Conservation (phyloP, 2,888 invertebrate species). For the Harpalus rufipes region DNA sequence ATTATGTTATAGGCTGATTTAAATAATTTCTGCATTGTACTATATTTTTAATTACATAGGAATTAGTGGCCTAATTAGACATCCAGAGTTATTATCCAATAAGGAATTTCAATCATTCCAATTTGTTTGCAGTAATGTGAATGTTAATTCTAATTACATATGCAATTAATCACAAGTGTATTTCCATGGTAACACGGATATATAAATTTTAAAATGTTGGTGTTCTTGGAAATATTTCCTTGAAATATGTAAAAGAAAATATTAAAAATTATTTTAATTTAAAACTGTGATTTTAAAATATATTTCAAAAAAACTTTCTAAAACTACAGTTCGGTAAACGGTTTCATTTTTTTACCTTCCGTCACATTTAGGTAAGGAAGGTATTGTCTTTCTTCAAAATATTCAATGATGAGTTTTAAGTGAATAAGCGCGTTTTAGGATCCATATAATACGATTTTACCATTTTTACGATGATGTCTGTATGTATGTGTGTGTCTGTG, state of each 20-base stretch:
- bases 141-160: not conserved
- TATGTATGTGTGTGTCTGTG: too few species aligned
- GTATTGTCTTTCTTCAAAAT: too few species aligned
- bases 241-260: not conserved
- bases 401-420: too few species aligned
- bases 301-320: too few species aligned
- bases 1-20: slow-evolving; percentile 28
- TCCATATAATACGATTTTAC: too few species aligned
- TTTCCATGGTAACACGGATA: not conserved
- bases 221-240: not conserved
- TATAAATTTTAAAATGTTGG: not conserved
- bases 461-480: too few species aligned
- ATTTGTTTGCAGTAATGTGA: not conserved
- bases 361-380: too few species aligned
- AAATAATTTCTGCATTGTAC: slow-evolving; percentile 4
- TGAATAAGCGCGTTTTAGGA: too few species aligned
- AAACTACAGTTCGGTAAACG: too few species aligned
- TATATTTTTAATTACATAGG: not conserved
- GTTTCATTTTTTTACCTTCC: too few species aligned
- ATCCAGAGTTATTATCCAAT: not conserved
- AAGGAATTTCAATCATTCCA: slow-evolving; percentile 1
- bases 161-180: not conserved
- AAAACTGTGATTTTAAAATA: too few species aligned
- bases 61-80: not conserved
- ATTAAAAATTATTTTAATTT: not conserved